Evolutionary conservation across 2,113 vertebrate species (phyloP).

Genomic region (Catagonus wagneri): DNA sequence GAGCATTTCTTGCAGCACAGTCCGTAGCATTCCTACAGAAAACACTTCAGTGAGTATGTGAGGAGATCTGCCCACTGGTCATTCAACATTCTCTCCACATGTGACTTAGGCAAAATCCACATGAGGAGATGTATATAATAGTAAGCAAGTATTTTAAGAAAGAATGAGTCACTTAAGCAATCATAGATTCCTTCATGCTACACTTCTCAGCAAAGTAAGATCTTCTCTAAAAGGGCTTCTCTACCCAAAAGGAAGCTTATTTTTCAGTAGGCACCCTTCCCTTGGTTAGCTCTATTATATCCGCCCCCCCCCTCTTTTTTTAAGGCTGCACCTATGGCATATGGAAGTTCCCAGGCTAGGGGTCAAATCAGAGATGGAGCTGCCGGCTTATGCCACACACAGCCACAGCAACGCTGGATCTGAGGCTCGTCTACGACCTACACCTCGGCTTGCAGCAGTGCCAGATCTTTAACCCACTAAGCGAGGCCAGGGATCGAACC

Average conservation of each 20-base stretch:
- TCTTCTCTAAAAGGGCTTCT: neutral
- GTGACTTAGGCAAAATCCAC: neutral
- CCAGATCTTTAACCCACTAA: too few relatives aligned
- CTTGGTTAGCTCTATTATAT: neutral
- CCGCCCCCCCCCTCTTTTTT: neutral
- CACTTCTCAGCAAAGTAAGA: neutral
- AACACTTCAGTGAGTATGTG: conserved; percentile 44
- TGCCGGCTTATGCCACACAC: too few relatives aligned
- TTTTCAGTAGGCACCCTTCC: neutral
- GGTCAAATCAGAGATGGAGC: too few relatives aligned
- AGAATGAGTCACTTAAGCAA: neutral
- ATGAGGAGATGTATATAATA: neutral
- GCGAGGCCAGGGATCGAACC: too few relatives aligned
- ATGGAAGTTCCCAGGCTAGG: too few relatives aligned
- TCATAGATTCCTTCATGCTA: neutral
- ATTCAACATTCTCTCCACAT: neutral
- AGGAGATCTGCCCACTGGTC: neutral
- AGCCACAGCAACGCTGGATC: too few relatives aligned
- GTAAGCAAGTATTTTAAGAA: neutral
- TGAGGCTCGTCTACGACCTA: too few relatives aligned
- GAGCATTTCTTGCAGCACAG: conserved; percentile 99
- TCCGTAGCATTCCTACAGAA: conserved; percentile 94
- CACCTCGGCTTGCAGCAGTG: too few relatives aligned
- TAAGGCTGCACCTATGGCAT: too few relatives aligned
- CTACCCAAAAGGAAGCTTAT: neutral